phyloP scores from a whole-genome alignment of 2,888 invertebrate genomes.

The Cylindroiulus punctatus region DNA sequence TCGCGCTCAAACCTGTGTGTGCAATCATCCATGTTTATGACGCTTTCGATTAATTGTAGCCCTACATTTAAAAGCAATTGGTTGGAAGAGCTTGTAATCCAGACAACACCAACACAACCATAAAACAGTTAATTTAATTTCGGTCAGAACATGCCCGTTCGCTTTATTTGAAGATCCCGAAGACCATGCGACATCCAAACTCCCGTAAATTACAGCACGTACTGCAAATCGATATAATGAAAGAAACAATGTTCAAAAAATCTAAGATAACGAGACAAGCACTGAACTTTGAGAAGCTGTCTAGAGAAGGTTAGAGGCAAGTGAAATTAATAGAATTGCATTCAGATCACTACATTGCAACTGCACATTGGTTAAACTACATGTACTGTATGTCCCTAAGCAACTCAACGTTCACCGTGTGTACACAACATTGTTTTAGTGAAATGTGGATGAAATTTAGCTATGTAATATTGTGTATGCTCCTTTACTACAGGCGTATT shows the following conservation, averaged over 20 bases:
- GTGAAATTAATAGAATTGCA: not conserved
- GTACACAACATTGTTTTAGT: not conserved
- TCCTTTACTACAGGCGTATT: too few species aligned
- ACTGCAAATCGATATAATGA: not conserved
- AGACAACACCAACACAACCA: not conserved
- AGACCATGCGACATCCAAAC: not conserved
- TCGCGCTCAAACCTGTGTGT: too few species aligned
- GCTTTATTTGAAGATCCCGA: not conserved
- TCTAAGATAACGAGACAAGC: not conserved
- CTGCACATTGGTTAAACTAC: too few species aligned
- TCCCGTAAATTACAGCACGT: not conserved
- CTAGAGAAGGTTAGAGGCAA: not conserved
- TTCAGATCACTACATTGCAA: not conserved
- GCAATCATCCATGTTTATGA: not conserved
- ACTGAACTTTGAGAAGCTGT: not conserved
- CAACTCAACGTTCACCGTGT: too few species aligned
- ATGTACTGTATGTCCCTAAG: too few species aligned
- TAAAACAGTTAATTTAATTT: conserved; percentile 8
- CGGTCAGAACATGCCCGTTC: not conserved
- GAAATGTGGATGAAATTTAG: not conserved
- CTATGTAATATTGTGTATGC: not conserved
- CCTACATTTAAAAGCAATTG: not conserved
- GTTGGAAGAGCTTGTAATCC: not conserved
- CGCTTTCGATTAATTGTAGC: not conserved
- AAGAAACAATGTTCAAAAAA: not conserved